Conservation (phyloP, 2,797 vertebrate species). For the Hoplostethus atlanticus region DNA sequence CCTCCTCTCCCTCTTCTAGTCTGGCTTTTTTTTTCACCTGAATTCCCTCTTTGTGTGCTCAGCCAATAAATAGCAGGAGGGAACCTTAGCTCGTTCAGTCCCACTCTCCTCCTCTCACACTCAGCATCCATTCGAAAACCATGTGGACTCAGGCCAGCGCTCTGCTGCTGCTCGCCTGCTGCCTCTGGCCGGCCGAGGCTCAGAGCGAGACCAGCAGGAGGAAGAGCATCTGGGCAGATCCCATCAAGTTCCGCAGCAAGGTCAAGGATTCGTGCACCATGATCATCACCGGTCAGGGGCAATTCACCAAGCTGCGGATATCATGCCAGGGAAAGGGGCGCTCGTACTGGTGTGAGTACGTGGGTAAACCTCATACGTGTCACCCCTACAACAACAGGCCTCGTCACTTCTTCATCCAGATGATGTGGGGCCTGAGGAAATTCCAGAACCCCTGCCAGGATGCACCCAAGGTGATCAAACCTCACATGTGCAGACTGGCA, state of each 20-base stretch:
- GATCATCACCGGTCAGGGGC: slow-evolving; percentile 74
- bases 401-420: slow-evolving; percentile 87
- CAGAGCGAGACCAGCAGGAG: slow-evolving; percentile 58
- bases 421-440: slow-evolving; percentile 84
- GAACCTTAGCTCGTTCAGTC: slow-evolving; percentile 44
- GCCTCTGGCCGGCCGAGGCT: slow-evolving; percentile 71
- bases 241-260: slow-evolving; percentile 85
- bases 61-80: slow-evolving; percentile 75
- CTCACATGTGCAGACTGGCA: slow-evolving; percentile 86
- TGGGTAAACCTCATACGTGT: slow-evolving; percentile 83
- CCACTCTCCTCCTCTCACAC: slow-evolving; percentile 39
- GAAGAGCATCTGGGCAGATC: slow-evolving; percentile 79
- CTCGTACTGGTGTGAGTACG: slow-evolving; percentile 89
- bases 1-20: slow-evolving; percentile 27
- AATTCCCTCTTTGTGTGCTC: slow-evolving; percentile 73
- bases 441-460: slow-evolving; percentile 80
- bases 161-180: slow-evolving; percentile 76
- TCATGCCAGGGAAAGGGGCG: slow-evolving; percentile 74
- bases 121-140: slow-evolving; percentile 52
- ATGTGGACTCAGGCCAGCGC: slow-evolving; percentile 82
- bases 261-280: slow-evolving; percentile 83
- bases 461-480: slow-evolving; percentile 75
- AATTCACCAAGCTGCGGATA: slow-evolving; percentile 81
- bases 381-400: slow-evolving; percentile 85
- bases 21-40: slow-evolving; percentile 39